phyloP scores from a whole-genome alignment of 2,113 vertebrate species.

The Prinia subflava region DNA sequence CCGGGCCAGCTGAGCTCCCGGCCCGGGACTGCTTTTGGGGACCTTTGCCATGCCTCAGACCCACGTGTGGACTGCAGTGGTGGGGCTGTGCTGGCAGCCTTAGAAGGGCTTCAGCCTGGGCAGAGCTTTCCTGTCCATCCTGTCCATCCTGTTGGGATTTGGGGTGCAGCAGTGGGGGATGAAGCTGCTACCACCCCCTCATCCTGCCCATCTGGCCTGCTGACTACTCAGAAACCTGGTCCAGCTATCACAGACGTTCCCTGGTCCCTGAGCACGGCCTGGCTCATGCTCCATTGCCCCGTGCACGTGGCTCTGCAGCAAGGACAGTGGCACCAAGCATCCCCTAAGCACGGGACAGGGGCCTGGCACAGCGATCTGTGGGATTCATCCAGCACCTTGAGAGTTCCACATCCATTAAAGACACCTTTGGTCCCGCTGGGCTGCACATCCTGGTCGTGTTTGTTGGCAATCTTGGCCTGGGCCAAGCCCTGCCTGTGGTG shows the following conservation, averaged over 20 bases:
- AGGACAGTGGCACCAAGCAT: accelerated
- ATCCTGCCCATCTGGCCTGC: background rate
- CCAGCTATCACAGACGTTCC: background rate
- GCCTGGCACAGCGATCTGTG: accelerated
- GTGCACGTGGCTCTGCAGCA: background rate
- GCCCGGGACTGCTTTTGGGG: background rate
- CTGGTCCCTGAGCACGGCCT: background rate
- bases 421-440: background rate
- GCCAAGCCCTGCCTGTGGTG: background rate
- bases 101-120: background rate
- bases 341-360: background rate
- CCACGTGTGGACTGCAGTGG: accelerated
- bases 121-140: background rate
- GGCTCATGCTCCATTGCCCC: accelerated
- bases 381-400: accelerated
- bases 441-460: background rate
- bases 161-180: accelerated
- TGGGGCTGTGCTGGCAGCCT: background rate
- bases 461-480: accelerated
- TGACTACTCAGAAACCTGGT: background rate
- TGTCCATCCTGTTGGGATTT: accelerated
- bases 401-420: background rate
- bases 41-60: accelerated
- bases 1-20: accelerated
- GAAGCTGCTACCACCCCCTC: background rate